Evolutionary conservation across 1,140 invertebrate genomes (phyloP), one percentile per base, ranked within the genome.

Genomic region (Homalodisca vitripennis): DNA sequence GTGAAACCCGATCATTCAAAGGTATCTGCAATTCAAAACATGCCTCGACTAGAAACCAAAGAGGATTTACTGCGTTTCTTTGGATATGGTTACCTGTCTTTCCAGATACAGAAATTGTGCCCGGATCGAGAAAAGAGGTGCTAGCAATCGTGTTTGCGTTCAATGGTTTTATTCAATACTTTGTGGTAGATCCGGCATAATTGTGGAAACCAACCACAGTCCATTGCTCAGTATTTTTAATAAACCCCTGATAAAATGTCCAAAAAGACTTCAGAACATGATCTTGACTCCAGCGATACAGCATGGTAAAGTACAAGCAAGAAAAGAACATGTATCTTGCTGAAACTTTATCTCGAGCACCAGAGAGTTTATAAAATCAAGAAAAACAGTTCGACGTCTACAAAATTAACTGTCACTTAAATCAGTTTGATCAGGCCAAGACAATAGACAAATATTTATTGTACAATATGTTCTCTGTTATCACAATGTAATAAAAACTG

Each of bases 121-220:
- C 3, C 48, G 20, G 22, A 53, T 53, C 6, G 48, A 53, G 22
- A n/a, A 62, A 67, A 20, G 31, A 22, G 71, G 30, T 68, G 1
- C 67, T 71, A 70, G 71, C 31, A 12, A 30, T 31, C 67, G 27
- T 34, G 73, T 68, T 69, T 69, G 22, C 63, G 63, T 53, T 6
- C 20, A 3, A 53, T 3, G 20, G 48, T 3, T 53, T 53, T 24
- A 6, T 12, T 24, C 48, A 53, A 24, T 53, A n/a, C 22, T 53
- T 53, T 53, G 12, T 53, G 48, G 48, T 3, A 41, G 17, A 41
- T 53, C 48, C 6, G 20, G 22, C 13, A 6, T 53, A n/a, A 53
- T 24, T 22, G 22, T 53, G 20, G 48, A 53, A 53, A 53, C 48
- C 6, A 20, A 53, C 22, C 48, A 53, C 48, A 53, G 22, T n/a